Evolutionary conservation across 2,797 vertebrate species (phyloP), one percentile per base, ranked within the genome.

Genomic region (Chelon labrosus): DNA sequence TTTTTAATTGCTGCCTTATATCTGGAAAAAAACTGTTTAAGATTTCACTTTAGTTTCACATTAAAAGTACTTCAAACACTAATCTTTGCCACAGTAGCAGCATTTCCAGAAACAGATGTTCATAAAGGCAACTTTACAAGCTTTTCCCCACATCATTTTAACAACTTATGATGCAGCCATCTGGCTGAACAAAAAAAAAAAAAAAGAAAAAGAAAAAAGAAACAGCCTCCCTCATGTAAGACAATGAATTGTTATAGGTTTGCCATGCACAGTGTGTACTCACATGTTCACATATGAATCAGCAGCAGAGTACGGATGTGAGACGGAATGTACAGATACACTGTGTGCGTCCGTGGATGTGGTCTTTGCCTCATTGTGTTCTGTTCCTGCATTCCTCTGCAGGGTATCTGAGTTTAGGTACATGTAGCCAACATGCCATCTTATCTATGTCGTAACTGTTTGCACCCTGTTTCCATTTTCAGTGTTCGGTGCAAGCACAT

Each of bases 371-470:
- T 91, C 84, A 82, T 78, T 88, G 73, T 92, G 80, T 85, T 88
- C 71, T 87, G 76, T 85, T 88, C 85, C 73, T 79, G 75, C 88
- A 90, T 91, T 92, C 90, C 88, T 91, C 59, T 17, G 67, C 65
- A 83, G 73, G 76, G 69, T 82, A 76, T 85, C 65, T 58, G 70
- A 77, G 70, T 87, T 81, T 61, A 81, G 64, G 65, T 82, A 76
- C 60, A 80, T 72, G 20, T 1, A 76, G 58, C 31, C 53, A 53
- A 65, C 66, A 79, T 81, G 60, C 61, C 73, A 42, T 77, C 58
- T 77, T 65, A 79, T 73, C 67, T 68, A 55, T 70, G 65, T 59
- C 3, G 9, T 25, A 51, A 68, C 54, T 75, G n/a, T 76, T 68
- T 68, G 62, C 38, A 55, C 22, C 59, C 63, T 14, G 12, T 55